A percentile compares a stretch with the other conserved stretches of the same genome.
phyloP scores from a whole-genome alignment of 2,113 vertebrate species.

The Natator depressus region DNA sequence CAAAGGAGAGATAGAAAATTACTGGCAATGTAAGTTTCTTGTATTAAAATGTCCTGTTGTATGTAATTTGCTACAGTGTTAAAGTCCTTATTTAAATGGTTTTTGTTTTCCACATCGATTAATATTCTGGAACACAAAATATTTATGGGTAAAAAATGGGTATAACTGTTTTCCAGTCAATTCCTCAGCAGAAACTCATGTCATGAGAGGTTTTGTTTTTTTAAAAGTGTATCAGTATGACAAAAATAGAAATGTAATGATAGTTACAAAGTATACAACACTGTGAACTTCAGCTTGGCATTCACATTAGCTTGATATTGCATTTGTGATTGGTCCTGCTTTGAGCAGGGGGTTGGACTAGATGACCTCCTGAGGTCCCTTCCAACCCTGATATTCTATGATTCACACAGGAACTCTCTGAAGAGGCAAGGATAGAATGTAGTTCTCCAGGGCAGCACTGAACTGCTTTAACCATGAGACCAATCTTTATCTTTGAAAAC shows the following conservation, averaged over 20 bases:
- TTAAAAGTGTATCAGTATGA: not conserved
- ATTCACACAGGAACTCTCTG: not conserved
- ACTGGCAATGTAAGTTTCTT: not conserved
- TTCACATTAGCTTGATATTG: not conserved
- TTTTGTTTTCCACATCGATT: not conserved
- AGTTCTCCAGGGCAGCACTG: too few relatives aligned
- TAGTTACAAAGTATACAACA: not conserved
- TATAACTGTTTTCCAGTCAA: not conserved
- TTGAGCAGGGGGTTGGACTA: too few relatives aligned
- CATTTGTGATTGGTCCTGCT: not conserved
- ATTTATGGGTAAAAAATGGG: not conserved
- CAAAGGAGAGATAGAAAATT: not conserved
- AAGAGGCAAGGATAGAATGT: too few relatives aligned
- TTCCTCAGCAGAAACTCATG: not conserved
- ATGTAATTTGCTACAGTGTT: not conserved
- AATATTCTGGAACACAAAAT: not conserved
- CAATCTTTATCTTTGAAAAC: too few relatives aligned
- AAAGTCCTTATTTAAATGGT: not conserved
- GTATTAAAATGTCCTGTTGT: not conserved
- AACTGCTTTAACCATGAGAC: too few relatives aligned
- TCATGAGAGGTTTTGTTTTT: not conserved
- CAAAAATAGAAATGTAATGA: not conserved
- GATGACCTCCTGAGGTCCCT: too few relatives aligned
- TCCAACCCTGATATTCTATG: not conserved
- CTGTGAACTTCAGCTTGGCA: not conserved